phyloP scores from a whole-genome alignment of 1,140 invertebrate species.

The Metaphire vulgaris region DNA sequence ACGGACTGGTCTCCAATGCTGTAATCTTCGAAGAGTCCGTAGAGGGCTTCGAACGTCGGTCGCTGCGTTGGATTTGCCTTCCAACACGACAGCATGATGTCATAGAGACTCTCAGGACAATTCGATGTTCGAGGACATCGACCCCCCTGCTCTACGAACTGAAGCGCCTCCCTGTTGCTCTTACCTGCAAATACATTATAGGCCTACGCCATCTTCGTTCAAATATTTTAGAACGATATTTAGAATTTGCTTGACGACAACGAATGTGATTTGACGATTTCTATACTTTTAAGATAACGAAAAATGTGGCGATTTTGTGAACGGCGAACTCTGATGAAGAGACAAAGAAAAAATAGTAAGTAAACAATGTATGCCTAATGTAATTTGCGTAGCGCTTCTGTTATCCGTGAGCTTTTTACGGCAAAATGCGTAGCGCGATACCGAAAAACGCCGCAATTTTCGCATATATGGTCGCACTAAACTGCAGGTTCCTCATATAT shows the following conservation, averaged over 20 bases:
- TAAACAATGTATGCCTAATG: no score
- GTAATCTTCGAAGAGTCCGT: constrained; percentile 99
- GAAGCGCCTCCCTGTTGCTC: constrained; percentile 97
- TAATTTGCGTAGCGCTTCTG: no score
- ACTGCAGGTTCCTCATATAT: background rate
- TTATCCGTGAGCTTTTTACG: no score
- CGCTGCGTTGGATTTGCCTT: constrained; percentile 95
- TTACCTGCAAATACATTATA: constrained; percentile 64
- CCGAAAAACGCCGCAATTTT: no score
- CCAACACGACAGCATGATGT: constrained; percentile 99
- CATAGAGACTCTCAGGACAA: constrained; percentile 88
- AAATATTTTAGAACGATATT: background rate
- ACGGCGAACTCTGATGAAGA: no score
- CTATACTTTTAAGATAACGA: background rate
- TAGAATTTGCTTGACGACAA: background rate
- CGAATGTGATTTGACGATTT: background rate
- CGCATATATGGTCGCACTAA: no score
- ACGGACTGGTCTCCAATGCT: no score
- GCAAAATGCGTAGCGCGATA: no score
- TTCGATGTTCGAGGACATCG: constrained; percentile 91
- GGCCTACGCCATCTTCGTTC: background rate
- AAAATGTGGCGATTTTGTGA: background rate
- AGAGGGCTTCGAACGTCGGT: constrained; percentile 96
- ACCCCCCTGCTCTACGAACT: constrained; percentile 98
- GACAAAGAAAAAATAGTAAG: no score